Percentiles rank a stretch among this genome's conserved stretches.
Evolutionary conservation across 30 jellyfish, hydroid and myxozoan genomes (phyloP).

Genomic region (Hydractinia symbiolongicarpus): DNA sequence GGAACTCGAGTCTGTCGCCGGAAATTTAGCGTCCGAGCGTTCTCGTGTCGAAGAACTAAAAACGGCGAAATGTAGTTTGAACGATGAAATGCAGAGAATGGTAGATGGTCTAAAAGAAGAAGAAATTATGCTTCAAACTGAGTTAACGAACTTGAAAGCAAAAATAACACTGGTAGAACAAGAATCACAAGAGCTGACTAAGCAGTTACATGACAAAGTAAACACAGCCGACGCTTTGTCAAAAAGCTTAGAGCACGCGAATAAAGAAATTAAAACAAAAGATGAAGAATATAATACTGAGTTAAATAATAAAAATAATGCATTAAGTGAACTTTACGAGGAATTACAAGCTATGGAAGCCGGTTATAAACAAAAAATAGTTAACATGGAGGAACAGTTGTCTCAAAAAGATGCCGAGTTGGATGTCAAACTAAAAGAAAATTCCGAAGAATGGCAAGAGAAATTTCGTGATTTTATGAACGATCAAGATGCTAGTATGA

Average conservation of each 20-base stretch:
- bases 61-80: background rate
- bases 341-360: background rate
- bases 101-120: background rate
- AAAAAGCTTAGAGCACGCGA: background rate
- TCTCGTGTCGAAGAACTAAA: slow-evolving; percentile 1
- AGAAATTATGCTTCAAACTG: background rate
- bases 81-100: slow-evolving; percentile 6
- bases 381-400: background rate
- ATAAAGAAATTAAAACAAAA: background rate
- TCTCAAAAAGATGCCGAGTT: slow-evolving; percentile 3
- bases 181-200: background rate
- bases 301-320: background rate
- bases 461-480: slow-evolving; percentile 14
- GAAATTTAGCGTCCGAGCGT: slow-evolving; percentile 20
- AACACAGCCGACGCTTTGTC: background rate
- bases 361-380: background rate
- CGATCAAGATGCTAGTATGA: slow-evolving; percentile 29
- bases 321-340: background rate
- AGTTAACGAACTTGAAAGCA: background rate
- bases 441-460: slow-evolving; percentile 32
- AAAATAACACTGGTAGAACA: background rate
- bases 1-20: slow-evolving; percentile 20
- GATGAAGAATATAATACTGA: background rate
- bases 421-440: slow-evolving; percentile 10
- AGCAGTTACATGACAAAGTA: background rate